Percentiles rank a stretch among this genome's conserved stretches.
Evolutionary conservation across 2,888 invertebrate genomes (phyloP).

Genomic region (Atethmia centrago): DNA sequence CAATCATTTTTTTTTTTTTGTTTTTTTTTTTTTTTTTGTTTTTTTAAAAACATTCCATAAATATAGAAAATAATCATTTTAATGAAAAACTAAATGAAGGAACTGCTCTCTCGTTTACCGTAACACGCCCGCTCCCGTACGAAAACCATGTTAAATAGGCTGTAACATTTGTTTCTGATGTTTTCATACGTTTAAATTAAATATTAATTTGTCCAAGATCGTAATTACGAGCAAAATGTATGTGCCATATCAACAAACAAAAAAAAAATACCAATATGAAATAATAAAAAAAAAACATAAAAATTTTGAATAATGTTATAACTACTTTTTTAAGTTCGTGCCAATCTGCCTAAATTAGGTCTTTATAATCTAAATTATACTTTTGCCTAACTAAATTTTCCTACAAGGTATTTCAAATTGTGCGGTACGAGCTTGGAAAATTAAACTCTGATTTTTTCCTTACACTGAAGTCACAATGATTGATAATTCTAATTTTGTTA

Average conservation of each 20-base stretch:
- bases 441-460: constrained; percentile 38
- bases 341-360: constrained; percentile 60
- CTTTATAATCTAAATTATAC: constrained; percentile 41
- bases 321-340: constrained; percentile 25
- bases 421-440: constrained; percentile 62
- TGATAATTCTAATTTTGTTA: constrained; percentile 21
- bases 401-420: constrained; percentile 42
- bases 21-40: no score
- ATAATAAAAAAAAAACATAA: constrained; percentile 24
- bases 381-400: constrained; percentile 51
- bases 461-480: constrained; percentile 20
- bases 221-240: constrained; percentile 53
- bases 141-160: constrained; percentile 64
- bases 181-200: constrained; percentile 33
- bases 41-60: no score
- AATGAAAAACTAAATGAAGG: constrained; percentile 47
- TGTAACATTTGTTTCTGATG: constrained; percentile 66
- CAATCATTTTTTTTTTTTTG: no score
- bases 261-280: constrained; percentile 42
- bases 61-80: constrained; percentile 25
- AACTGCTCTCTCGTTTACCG: constrained; percentile 64
- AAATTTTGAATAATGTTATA: constrained; percentile 34
- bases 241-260: constrained; percentile 39
- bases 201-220: constrained; percentile 62
- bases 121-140: constrained; percentile 79